Conservation (phyloP, 1,140 invertebrate genomes). For the Armadillidium nasatum region DNA sequence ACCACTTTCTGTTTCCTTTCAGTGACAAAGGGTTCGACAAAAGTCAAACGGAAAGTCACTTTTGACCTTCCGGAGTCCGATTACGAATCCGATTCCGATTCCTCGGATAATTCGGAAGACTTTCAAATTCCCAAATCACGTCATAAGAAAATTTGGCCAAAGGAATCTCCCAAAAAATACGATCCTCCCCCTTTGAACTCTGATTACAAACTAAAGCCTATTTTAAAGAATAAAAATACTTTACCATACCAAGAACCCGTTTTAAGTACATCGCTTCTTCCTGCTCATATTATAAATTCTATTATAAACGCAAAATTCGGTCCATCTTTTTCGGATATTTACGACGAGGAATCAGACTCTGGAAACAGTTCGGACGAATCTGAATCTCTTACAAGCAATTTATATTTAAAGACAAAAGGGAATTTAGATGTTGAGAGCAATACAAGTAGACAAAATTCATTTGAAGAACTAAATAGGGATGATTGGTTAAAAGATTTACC, state of each 20-base stretch:
- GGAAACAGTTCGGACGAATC: not conserved
- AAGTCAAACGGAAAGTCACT: not conserved
- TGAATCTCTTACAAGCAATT: not conserved
- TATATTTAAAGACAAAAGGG: not conserved
- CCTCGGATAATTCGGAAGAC: too few species aligned
- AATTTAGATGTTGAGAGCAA: not conserved
- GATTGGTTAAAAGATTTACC: too few species aligned
- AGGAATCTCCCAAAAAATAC: too few species aligned
- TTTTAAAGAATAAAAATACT: not conserved
- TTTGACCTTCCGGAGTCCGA: not conserved
- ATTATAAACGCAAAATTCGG: not conserved
- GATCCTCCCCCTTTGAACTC: not conserved
- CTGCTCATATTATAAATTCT: not conserved
- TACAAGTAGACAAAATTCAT: not conserved
- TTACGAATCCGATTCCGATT: not conserved
- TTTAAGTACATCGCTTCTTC: not conserved
- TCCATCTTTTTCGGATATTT: not conserved
- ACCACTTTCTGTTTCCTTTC: not conserved
- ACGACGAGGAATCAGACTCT: not conserved
- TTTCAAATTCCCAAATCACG: not conserved
- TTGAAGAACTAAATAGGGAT: not conserved
- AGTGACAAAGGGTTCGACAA: constrained; percentile 5
- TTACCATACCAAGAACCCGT: not conserved
- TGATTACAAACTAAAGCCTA: not conserved
- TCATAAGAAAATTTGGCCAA: too few species aligned